Evolutionary conservation across 2,888 invertebrate species (phyloP).

Genomic region (Artemia sinica): DNA sequence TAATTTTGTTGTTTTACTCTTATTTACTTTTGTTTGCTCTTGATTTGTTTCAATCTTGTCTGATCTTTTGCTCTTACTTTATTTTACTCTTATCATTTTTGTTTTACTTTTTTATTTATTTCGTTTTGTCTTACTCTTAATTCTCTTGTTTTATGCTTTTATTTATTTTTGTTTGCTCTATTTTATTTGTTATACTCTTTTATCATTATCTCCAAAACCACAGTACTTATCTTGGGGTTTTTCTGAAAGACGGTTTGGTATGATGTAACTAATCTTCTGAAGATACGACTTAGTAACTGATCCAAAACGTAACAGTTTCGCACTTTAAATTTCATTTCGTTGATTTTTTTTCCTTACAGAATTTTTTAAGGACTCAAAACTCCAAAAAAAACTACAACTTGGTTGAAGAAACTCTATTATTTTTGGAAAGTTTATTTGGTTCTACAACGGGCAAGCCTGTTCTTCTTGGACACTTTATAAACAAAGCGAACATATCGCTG

Average conservation of each 20-base stretch:
- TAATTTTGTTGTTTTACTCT: too few species aligned
- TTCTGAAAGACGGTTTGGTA: too few species aligned
- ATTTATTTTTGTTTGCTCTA: too few species aligned
- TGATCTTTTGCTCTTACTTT: too few species aligned
- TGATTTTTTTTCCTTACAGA: slow-evolving; percentile 40
- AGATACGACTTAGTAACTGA: too few species aligned
- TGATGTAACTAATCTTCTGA: too few species aligned
- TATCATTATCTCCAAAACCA: too few species aligned
- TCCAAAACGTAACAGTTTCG: slow-evolving; percentile 18
- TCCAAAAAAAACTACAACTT: slow-evolving; percentile 92
- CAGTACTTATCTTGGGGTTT: too few species aligned
- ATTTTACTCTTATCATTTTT: too few species aligned
- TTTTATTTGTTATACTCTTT: too few species aligned
- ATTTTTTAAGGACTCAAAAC: slow-evolving; percentile 80
- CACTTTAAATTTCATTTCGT: slow-evolving; percentile 8
- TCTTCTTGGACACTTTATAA: slow-evolving; percentile 86
- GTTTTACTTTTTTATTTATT: slow-evolving; percentile 15
- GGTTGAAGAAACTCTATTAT: slow-evolving; percentile 93
- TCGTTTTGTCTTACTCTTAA: background rate
- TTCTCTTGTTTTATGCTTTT: slow-evolving; percentile 1
- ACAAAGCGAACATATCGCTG: slow-evolving; percentile 86
- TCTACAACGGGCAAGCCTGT: slow-evolving; percentile 98
- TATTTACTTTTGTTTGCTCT: too few species aligned
- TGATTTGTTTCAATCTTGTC: too few species aligned
- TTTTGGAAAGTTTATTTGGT: slow-evolving; percentile 96